Base-by-base conservation (phyloP, 1,140 invertebrate genomes). In the Metaphire vulgaris region DNA sequence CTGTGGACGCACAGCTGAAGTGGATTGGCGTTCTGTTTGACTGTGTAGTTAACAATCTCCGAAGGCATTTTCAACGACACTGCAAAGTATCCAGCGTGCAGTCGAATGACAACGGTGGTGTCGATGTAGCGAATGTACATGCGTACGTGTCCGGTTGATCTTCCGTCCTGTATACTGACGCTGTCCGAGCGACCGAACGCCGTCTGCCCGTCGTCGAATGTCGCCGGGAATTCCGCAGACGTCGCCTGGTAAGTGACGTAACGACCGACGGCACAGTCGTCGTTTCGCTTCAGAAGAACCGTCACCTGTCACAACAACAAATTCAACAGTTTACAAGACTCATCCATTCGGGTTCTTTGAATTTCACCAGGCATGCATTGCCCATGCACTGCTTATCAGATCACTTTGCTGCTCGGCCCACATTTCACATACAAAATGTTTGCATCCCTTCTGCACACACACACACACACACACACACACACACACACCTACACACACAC, bases 121-220 rank as follows among this genome's bases (percentile, higher is more conserved):
- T 56, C 41, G 21, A 56, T 56, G 41, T 56, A 56, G 21, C 41
- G 41, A 6, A 56, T 21, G 41, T 56, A 56, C 21, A 56, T 56
- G 6, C 21, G 6, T 6, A 56, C 41, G 41, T 56, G 41, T 12
- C 41, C 6, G 41, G 6, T 56, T 21, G 41, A 21, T 56, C 21
- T 56, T 21, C 6, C 6, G 75, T 82, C 81, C 0, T 76, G 73
- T 0, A 85, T 69, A 69, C 80, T 75, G 64, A 85, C 80, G 75
- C 80, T 83, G 77, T 71, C 76, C 72, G 66, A 41, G 77, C 76
- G 79, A 2, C 84, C 83, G 69, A 79, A 81, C 33, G 80, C 66
- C 1, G 76, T 79, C 33, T 77, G 77, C 16, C 83, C 83, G 76
- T 83, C 81, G 30, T 82, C 79, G 77, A 85, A 85, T 12, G 83